Percentiles rank a stretch among this genome's conserved stretches.
Evolutionary conservation across 2,888 invertebrate genomes (phyloP).

Genomic region (Crocallis elinguaria): DNA sequence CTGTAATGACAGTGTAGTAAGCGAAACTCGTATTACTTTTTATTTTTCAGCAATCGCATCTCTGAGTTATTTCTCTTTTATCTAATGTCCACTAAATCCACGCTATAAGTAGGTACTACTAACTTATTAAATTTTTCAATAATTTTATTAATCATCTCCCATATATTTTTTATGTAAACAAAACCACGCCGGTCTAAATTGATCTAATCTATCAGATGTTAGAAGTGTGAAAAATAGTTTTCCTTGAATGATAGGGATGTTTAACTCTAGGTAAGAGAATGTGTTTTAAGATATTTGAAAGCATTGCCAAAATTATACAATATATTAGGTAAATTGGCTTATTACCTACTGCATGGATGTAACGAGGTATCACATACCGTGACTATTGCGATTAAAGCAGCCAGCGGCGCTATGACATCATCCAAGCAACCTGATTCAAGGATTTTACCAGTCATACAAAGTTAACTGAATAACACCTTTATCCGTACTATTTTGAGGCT

Average conservation of each 20-base stretch:
- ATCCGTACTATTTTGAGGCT: too few species aligned
- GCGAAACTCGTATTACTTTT: too few species aligned
- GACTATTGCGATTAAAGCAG: neutral
- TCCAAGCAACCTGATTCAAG: slow-evolving; percentile 45
- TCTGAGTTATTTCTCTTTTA: too few species aligned
- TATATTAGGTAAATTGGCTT: neutral
- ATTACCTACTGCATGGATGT: neutral
- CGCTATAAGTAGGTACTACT: too few species aligned
- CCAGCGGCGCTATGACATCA: slow-evolving; percentile 54
- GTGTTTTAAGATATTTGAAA: neutral
- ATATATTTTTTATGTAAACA: slow-evolving; percentile 18
- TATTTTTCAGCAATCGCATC: too few species aligned
- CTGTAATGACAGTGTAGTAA: too few species aligned
- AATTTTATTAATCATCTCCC: neutral
- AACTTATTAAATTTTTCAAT: neutral
- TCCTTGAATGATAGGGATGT: too few species aligned
- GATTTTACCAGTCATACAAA: slow-evolving; percentile 32
- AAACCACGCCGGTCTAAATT: neutral
- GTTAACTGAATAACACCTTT: neutral
- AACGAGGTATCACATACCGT: neutral
- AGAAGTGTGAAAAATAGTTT: slow-evolving; percentile 1
- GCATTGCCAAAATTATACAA: neutral
- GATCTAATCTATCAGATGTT: slow-evolving; percentile 16
- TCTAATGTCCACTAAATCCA: too few species aligned
- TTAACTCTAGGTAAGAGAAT: neutral